Base-by-base conservation (phyloP, 1,140 invertebrate species). In the Theocolax elegans region DNA sequence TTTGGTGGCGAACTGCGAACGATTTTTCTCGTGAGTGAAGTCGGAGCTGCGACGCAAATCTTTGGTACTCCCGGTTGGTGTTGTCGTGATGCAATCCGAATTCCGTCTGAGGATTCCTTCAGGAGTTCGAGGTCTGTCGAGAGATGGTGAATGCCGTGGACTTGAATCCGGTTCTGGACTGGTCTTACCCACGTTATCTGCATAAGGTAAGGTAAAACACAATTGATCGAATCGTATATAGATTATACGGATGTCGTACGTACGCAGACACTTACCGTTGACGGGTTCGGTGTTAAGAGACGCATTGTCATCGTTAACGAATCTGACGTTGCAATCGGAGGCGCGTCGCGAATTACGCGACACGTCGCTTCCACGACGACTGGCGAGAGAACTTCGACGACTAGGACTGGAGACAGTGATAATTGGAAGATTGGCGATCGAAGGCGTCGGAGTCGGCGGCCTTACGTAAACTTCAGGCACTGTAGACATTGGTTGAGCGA, bases 401-500 rank as follows among this genome's bases (percentile, higher is more conserved):
- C 85, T 82, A 17, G 81, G 76, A 67, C 82, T 81, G 0, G 83
- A 83, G 4, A 85, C 81, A 0, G 78, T 84, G 62, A 85, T 85
- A 44, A 81, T 82, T 23, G 83, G 83, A 23, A 84, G 59, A 72
- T 80, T 83, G 15, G 70, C 76, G 1, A 75, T 70, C n/a, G 82
- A 80, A 4, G 84, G 81, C 0, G 82, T 85, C 8, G 83, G 83
- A 8, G 83, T 85, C 0, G 83, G 84, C 17, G 84, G 84, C 42
- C 83, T 74, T 2, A 85, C 83, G 29, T 84, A 83, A 2, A 85
- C 83, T 62, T 83, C 82, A 13, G 84, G 82, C 29, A 83, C 81
- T 0, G 82, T 81, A 1, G 82, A 81, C 8, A 71, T 75, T 4
- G 51, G 51, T 15, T 54, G 51, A 35, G 4, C 10, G 4, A 4